Conservation (phyloP, 2,888 invertebrate species). For the Cerceris rybyensis region DNA sequence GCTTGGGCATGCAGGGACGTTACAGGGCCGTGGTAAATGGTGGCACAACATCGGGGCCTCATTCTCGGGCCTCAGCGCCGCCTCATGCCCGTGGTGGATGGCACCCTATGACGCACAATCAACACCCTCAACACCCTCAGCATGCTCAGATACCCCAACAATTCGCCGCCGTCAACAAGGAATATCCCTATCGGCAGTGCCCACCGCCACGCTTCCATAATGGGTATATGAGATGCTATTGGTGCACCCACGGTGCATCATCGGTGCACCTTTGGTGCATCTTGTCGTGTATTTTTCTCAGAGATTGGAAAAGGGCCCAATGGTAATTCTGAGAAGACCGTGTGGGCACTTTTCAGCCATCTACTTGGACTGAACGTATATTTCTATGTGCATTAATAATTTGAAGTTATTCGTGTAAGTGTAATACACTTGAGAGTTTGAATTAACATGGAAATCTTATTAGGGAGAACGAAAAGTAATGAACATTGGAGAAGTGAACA, state of each 20-base stretch:
- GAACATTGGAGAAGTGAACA: no score
- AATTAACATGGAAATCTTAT: not conserved
- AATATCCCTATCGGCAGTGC: slow-evolving; percentile 75
- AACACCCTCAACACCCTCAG: slow-evolving; percentile 65
- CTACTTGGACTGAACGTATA: slow-evolving; percentile 1
- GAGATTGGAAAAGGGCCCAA: not conserved
- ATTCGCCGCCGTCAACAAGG: slow-evolving; percentile 72
- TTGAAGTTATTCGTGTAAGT: not conserved
- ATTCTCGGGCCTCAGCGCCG: slow-evolving; percentile 65
- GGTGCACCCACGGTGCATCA: slow-evolving; percentile 4
- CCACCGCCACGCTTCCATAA: slow-evolving; percentile 75
- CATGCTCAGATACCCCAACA: slow-evolving; percentile 68
- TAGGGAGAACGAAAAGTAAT: no score
- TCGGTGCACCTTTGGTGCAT: slow-evolving; percentile 7
- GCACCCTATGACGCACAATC: slow-evolving; percentile 67
- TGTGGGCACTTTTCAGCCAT: not conserved
- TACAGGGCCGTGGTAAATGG: slow-evolving; percentile 70
- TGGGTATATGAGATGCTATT: slow-evolving; percentile 66
- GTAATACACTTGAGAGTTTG: not conserved
- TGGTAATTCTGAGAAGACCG: not conserved
- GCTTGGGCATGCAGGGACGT: slow-evolving; percentile 74
- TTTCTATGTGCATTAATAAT: not conserved
- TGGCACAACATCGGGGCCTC: slow-evolving; percentile 65
- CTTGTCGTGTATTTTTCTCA: not conserved
- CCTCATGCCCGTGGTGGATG: slow-evolving; percentile 70